Evolutionary conservation across 2,888 invertebrate genomes (phyloP).

Genomic region (Caenorhabditis japonica): DNA sequence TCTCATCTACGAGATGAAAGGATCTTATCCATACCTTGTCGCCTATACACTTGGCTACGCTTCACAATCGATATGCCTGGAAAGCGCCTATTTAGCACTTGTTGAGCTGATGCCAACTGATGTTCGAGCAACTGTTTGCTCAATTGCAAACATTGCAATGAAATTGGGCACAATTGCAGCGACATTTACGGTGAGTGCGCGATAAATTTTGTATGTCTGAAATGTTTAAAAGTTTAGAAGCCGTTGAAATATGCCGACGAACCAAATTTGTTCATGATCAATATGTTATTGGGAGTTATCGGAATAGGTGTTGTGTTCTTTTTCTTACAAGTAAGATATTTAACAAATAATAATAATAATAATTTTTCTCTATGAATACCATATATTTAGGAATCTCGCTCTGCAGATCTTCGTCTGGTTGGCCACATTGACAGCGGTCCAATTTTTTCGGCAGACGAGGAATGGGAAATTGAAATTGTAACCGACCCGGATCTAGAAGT

Average conservation of each 20-base stretch:
- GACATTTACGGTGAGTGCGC: conserved; percentile 21
- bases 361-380: too few relatives aligned
- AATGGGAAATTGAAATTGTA: not conserved
- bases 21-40: conserved; percentile 8
- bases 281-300: conserved; percentile 18
- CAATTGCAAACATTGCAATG: conserved; percentile 37
- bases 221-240: conserved; percentile 20
- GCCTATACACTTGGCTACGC: conserved; percentile 43
- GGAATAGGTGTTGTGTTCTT: conserved; percentile 40
- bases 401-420: conserved; percentile 35
- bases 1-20: conserved; percentile 23
- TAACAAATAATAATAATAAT: too few relatives aligned
- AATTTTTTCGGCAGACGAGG: conserved; percentile 1
- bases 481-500: too few relatives aligned
- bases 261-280: conserved; percentile 42
- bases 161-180: conserved; percentile 45
- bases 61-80: conserved; percentile 45
- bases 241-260: conserved; percentile 37
- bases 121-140: conserved; percentile 38
- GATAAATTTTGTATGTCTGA: not conserved
- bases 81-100: conserved; percentile 38
- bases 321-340: conserved; percentile 24
- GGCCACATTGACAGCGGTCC: conserved; percentile 26
- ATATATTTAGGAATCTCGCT: conserved; percentile 42
- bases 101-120: conserved; percentile 55